These are phyloP conservation scores for Dasysyrphus albostriatus DNA, from an alignment of 2,888 invertebrate genomes.

Conservation along the genomic window DNA sequence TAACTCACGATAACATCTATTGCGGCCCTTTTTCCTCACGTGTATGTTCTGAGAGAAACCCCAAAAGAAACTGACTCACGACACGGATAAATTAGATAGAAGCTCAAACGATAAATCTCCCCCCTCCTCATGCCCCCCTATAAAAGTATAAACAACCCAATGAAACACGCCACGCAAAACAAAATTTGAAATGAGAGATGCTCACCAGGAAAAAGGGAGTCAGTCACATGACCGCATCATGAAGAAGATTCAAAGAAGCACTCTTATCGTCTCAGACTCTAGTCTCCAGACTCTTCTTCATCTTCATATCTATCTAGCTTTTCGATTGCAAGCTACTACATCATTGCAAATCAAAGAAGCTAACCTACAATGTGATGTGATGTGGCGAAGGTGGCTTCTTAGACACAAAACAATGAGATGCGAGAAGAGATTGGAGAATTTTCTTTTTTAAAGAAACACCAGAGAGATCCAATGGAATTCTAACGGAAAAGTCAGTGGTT, in stretches of 20 bases:
- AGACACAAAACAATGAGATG: not conserved
- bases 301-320: constrained; percentile 8
- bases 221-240: constrained; percentile 63
- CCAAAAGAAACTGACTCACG: constrained; percentile 66
- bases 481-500: constrained; percentile 73
- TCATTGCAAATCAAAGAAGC: constrained; percentile 48
- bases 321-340: constrained; percentile 24
- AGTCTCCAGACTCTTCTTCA: not conserved
- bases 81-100: constrained; percentile 73
- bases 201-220: constrained; percentile 39
- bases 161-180: constrained; percentile 48
- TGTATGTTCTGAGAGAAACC: constrained; percentile 38
- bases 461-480: constrained; percentile 69
- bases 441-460: constrained; percentile 9
- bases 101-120: constrained; percentile 41
- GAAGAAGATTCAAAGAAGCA: constrained; percentile 49
- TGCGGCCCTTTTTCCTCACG: constrained; percentile 19
- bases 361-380: constrained; percentile 32
- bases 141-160: constrained; percentile 26
- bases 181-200: constrained; percentile 58
- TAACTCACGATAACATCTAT: not conserved
- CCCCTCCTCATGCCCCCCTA: not conserved
- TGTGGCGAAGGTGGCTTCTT: constrained; percentile 31
- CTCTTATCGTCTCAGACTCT: not conserved
- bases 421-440: not conserved